These are phyloP conservation scores for Caranx ignobilis DNA, from an alignment of 2,113 vertebrate genomes.

Conservation along the genomic window DNA sequence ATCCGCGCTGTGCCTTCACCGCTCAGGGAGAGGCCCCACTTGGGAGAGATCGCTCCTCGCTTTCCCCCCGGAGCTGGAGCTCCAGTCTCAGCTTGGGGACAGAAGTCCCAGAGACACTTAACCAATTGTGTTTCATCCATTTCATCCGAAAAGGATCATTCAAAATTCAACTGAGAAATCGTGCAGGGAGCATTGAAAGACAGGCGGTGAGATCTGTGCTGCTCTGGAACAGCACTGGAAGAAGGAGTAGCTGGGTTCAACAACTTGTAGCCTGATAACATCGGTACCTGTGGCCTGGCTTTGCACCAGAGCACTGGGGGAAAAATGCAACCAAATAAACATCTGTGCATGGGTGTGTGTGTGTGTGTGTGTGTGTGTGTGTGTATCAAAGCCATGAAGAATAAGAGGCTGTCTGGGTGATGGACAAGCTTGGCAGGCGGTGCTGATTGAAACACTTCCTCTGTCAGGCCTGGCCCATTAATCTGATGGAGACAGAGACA, in stretches of 20 bases:
- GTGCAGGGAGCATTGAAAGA: constrained; percentile 45
- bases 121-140: constrained; percentile 81
- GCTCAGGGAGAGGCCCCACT: constrained; percentile 67
- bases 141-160: constrained; percentile 81
- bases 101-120: constrained; percentile 80
- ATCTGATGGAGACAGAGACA: constrained; percentile 82
- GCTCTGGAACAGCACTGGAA: constrained; percentile 8
- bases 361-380: constrained; percentile 34
- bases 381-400: constrained; percentile 77
- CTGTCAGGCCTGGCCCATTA: constrained; percentile 84
- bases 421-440: constrained; percentile 84
- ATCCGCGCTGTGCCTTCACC: constrained; percentile 45
- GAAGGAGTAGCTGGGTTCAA: constrained; percentile 22
- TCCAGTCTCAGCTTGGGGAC: constrained; percentile 77
- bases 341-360: constrained; percentile 53
- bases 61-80: constrained; percentile 37
- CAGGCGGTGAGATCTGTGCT: constrained; percentile 43
- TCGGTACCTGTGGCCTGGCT: constrained; percentile 65
- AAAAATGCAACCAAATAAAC: constrained; percentile 71
- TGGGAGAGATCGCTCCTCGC: constrained; percentile 65
- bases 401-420: constrained; percentile 83
- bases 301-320: constrained; percentile 27
- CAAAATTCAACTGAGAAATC: constrained; percentile 80
- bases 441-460: constrained; percentile 87
- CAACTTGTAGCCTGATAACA: constrained; percentile 65